Conservation (phyloP, 2,888 invertebrate species). For the Teleogryllus oceanicus region DNA sequence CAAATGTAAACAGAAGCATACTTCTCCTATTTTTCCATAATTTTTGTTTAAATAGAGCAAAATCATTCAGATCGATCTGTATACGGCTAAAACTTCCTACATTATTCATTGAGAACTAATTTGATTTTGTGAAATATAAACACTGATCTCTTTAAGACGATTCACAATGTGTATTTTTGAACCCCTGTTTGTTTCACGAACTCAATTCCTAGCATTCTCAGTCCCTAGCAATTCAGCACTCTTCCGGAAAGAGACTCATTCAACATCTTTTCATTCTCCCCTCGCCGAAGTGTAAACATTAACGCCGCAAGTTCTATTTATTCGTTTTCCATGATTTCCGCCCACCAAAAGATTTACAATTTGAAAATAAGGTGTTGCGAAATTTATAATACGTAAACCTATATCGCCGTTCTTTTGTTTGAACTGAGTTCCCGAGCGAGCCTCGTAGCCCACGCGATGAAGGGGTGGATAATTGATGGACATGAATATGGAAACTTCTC, state of each 20-base stretch:
- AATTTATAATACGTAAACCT: not conserved
- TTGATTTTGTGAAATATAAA: too few species aligned
- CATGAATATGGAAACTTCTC: slow-evolving; percentile 25
- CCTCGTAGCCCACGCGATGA: not conserved
- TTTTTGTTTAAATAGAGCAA: too few species aligned
- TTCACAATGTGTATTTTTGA: too few species aligned
- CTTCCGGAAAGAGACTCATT: not conserved
- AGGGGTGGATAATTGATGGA: slow-evolving; percentile 27
- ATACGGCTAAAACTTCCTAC: too few species aligned
- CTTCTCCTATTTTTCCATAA: too few species aligned
- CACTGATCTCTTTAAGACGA: too few species aligned
- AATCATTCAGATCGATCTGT: too few species aligned
- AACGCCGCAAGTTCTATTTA: not conserved
- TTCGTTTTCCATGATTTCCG: slow-evolving; percentile 18
- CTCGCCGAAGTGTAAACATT: not conserved
- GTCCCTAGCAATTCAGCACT: too few species aligned
- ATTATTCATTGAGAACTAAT: too few species aligned
- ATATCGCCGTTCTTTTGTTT: slow-evolving; percentile 3
- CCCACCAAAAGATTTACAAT: not conserved
- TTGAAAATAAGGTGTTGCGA: not conserved
- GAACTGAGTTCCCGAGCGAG: not conserved
- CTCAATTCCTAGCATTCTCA: too few species aligned
- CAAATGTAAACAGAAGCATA: too few species aligned
- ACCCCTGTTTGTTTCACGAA: too few species aligned
- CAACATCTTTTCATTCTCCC: not conserved